These are phyloP conservation scores for Kryptolebias ocellatus DNA, from an alignment of 2,797 vertebrate species.

Conservation along the genomic window DNA sequence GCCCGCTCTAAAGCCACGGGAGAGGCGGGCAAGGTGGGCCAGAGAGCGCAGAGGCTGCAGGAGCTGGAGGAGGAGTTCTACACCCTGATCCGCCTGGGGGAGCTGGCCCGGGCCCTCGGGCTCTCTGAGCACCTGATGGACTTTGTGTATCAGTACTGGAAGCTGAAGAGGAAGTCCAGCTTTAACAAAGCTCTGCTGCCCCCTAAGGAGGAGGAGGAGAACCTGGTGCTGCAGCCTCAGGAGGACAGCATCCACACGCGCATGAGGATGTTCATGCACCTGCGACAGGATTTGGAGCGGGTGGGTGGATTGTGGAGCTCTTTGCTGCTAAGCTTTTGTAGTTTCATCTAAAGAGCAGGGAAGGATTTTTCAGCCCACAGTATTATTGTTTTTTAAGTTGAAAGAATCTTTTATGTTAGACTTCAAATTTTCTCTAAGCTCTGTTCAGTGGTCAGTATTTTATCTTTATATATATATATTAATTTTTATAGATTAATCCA, in stretches of 20 bases:
- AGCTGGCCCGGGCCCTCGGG: constrained; percentile 85
- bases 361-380: too few relatives aligned
- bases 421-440: too few relatives aligned
- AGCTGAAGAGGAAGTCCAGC: constrained; percentile 94
- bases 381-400: background rate
- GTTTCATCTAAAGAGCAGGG: too few relatives aligned
- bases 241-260: constrained; percentile 98
- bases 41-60: constrained; percentile 92
- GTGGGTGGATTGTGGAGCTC: constrained; percentile 72
- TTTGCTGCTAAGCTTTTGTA: constrained; percentile 1
- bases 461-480: background rate
- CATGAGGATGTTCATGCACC: constrained; percentile 99
- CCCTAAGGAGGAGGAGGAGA: constrained; percentile 93
- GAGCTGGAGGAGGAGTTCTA: constrained; percentile 97
- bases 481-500: too few relatives aligned
- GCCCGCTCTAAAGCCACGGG: constrained; percentile 85
- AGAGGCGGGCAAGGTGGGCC: constrained; percentile 89
- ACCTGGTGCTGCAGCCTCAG: constrained; percentile 92
- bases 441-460: background rate
- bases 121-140: constrained; percentile 86
- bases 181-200: constrained; percentile 96
- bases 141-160: constrained; percentile 98
- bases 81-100: constrained; percentile 86
- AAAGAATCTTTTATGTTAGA: background rate
- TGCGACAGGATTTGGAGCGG: constrained; percentile 96